phyloP scores from a whole-genome alignment of 2,797 vertebrate species.

The Pampus argenteus region DNA sequence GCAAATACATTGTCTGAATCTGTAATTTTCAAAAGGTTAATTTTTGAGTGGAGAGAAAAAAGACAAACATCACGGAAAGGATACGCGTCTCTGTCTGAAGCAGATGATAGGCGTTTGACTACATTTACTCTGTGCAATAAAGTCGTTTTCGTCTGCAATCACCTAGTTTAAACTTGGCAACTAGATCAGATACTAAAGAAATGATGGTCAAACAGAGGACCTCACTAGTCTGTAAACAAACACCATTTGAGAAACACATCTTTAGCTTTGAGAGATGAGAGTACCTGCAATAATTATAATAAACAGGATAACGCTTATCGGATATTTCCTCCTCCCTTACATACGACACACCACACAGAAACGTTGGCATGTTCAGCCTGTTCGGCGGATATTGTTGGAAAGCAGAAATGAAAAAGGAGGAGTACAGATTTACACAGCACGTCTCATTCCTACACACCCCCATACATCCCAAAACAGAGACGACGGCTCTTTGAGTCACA shows the following conservation, averaged over 20 bases:
- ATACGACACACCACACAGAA: conserved; percentile 16
- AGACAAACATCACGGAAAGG: background rate
- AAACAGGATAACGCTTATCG: background rate
- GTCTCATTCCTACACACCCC: conserved; percentile 56
- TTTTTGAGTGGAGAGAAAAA: conserved; percentile 3
- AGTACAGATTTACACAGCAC: conserved; percentile 44
- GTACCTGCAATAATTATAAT: conserved; percentile 1
- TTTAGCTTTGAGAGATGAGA: background rate
- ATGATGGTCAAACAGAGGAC: conserved; percentile 14
- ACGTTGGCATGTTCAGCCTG: conserved; percentile 4
- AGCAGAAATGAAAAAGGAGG: conserved; percentile 10
- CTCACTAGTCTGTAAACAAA: conserved; percentile 16
- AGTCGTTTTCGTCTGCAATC: conserved; percentile 36
- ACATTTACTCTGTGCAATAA: conserved; percentile 35
- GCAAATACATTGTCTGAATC: conserved; percentile 5
- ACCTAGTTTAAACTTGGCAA: conserved; percentile 14
- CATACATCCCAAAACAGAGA: conserved; percentile 64
- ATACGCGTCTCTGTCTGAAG: conserved; percentile 3
- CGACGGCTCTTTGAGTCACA: conserved; percentile 56
- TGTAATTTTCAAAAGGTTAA: conserved; percentile 12
- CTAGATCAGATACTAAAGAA: conserved; percentile 21
- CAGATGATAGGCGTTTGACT: conserved; percentile 15
- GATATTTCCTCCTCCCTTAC: background rate
- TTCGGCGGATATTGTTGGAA: conserved; percentile 15
- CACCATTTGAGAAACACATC: conserved; percentile 1